A percentile compares a stretch with the other conserved stretches of the same genome.
Conservation (phyloP, 2,797 vertebrate genomes). For the Cercopithecus hamlyni region DNA sequence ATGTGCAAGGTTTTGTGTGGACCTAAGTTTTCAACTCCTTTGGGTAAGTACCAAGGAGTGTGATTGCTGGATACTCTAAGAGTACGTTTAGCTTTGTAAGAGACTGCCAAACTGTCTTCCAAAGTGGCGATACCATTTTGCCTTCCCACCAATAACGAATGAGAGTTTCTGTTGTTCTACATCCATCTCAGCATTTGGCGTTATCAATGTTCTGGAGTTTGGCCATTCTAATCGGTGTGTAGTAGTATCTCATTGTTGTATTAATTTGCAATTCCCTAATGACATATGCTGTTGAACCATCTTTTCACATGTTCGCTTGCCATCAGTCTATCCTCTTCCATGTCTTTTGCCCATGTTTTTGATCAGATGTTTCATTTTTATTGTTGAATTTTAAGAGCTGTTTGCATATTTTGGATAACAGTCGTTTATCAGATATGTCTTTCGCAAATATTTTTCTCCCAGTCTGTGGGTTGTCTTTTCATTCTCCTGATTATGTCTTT, state of each 20-base stretch:
- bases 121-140: not conserved
- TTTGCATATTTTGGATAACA: not conserved
- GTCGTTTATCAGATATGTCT: not conserved
- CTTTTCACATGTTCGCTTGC: not conserved
- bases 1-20: not conserved
- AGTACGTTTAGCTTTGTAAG: no score
- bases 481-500: not conserved
- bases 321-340: not conserved
- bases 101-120: not conserved
- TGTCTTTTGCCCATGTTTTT: not conserved
- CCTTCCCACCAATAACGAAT: no score
- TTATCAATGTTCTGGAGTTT: no score
- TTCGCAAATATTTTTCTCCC: not conserved
- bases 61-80: no score
- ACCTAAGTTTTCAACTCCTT: not conserved
- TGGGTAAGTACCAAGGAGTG: not conserved
- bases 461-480: not conserved
- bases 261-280: not conserved
- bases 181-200: no score
- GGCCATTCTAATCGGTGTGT: no score
- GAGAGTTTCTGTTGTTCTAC: not conserved
- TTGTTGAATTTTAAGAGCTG: not conserved
- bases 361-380: not conserved
- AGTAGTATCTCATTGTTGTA: not conserved
- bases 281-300: no score